Base-by-base conservation (phyloP, 35 echinoderm and acorn worm genomes). In the Apostichopus japonicus region DNA sequence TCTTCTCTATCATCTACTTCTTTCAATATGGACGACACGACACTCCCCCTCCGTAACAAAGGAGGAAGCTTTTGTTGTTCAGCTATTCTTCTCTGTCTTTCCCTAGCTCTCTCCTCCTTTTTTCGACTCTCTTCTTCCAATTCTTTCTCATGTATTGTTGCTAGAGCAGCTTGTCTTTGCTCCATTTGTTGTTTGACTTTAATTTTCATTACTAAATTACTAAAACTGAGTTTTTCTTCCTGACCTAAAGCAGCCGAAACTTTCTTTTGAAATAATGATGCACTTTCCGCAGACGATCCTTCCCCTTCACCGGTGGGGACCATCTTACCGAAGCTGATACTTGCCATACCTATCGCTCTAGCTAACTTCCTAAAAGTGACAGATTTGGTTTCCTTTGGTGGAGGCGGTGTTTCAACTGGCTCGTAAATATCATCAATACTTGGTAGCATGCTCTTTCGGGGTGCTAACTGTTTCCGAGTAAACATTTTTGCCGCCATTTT, bases 261-360 rank as follows among this genome's bases (percentile, higher is more conserved):
- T 87, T 87, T 87, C 23, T 87, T 87, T 21, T 71, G 58, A 87
- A 87, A 87, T 24, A 65, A 13, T 3, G 86, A 87, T 63, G 57
- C 54, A 10, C 4, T 65, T 7, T 87, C 86, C 17, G 23, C 56
- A n/a, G 10, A 7, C 6, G 23, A 4, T 63, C 24, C 86, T 51
- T 22, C 56, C 56, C 63, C 56, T 21, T 71, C 86, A 22, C 14
- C n/a, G 58, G 14, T 17, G 8, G 58, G 19, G 9, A 21, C 63
- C 86, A 87, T 87, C 51, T 87, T 87, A 71, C 86, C 86, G 58
- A 87, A 87, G 7, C 53, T 87, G 5, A 87, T 56, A 65, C 86
- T 71, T 23, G 86, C 86, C 56, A 87, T 62, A 10, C 86, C 86
- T 24, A 87, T 87, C 58, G 86, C 86, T 58, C 63, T 55, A 6